Conservation (phyloP, 1,140 invertebrate species). For the Palaemon carinicauda region DNA sequence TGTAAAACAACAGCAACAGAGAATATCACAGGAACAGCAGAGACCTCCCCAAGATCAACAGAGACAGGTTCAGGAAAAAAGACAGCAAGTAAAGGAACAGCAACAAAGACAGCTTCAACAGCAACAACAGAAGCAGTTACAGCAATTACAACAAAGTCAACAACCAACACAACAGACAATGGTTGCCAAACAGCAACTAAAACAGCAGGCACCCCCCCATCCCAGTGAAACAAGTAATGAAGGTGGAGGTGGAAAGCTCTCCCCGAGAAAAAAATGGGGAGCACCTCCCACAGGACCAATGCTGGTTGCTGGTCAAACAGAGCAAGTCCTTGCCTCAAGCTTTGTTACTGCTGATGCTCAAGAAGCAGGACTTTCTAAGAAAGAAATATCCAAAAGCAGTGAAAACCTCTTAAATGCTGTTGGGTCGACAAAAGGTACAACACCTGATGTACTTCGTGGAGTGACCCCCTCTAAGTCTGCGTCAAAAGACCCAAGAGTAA, state of each 20-base stretch:
- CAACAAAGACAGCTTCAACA: slow-evolving; percentile 33
- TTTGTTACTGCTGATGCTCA: background rate
- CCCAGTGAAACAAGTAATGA: slow-evolving; percentile 48
- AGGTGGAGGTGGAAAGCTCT: slow-evolving; percentile 4
- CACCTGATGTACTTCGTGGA: slow-evolving; percentile 43
- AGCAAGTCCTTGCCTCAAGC: background rate
- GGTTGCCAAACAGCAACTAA: slow-evolving; percentile 23
- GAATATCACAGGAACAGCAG: slow-evolving; percentile 29
- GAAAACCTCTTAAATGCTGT: background rate
- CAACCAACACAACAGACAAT: slow-evolving; percentile 27
- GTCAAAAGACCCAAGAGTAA: slow-evolving; percentile 44
- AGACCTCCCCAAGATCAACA: slow-evolving; percentile 24
- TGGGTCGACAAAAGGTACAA: background rate
- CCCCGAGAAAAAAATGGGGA: slow-evolving; percentile 54
- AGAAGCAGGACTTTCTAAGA: background rate
- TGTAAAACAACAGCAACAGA: slow-evolving; percentile 27
- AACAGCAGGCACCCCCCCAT: slow-evolving; percentile 31
- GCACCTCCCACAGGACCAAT: slow-evolving; percentile 17
- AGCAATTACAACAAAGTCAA: slow-evolving; percentile 13
- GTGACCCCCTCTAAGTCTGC: background rate
- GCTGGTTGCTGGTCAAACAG: slow-evolving; percentile 38
- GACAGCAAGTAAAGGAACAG: slow-evolving; percentile 27
- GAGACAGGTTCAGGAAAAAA: slow-evolving; percentile 27
- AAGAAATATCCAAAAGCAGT: background rate
- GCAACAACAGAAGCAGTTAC: slow-evolving; percentile 34